These are phyloP conservation scores for Dinocampus coccinellae DNA, from an alignment of 2,888 invertebrate genomes.

Conservation along the genomic window DNA sequence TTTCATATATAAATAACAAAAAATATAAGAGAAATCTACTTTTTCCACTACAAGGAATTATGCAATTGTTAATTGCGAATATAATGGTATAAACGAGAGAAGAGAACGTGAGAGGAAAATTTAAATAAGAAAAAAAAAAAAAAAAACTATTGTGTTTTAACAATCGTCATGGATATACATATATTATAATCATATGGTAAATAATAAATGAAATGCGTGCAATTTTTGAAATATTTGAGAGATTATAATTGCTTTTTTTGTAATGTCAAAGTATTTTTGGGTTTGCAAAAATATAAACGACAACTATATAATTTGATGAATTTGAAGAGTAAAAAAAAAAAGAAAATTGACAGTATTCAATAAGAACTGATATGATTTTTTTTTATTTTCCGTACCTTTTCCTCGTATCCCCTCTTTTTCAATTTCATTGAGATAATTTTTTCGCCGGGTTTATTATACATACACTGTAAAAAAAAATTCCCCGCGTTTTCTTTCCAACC, in stretches of 20 bases:
- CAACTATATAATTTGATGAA: constrained; percentile 14
- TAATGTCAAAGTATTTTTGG: constrained; percentile 23
- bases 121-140: constrained; percentile 12
- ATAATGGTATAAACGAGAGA: not conserved
- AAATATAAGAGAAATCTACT: constrained; percentile 6
- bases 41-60: constrained; percentile 26
- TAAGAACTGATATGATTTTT: not conserved
- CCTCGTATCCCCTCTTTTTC: not conserved
- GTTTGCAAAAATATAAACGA: constrained; percentile 22
- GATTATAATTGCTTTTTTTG: constrained; percentile 10
- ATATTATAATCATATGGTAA: not conserved
- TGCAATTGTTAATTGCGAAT: constrained; percentile 16
- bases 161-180: not conserved
- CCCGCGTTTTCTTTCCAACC: too few relatives aligned
- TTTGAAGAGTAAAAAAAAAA: not conserved
- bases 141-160: not conserved
- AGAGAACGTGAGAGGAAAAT: not conserved
- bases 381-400: not conserved
- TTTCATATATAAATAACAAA: not conserved
- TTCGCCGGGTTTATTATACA: too few relatives aligned
- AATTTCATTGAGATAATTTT: too few relatives aligned
- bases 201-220: not conserved
- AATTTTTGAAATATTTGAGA: constrained; percentile 5
- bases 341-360: not conserved
- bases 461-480: too few relatives aligned